These are phyloP conservation scores for Callyntrura sp. DNA, from an alignment of 2,888 invertebrate genomes.

Conservation along the genomic window DNA sequence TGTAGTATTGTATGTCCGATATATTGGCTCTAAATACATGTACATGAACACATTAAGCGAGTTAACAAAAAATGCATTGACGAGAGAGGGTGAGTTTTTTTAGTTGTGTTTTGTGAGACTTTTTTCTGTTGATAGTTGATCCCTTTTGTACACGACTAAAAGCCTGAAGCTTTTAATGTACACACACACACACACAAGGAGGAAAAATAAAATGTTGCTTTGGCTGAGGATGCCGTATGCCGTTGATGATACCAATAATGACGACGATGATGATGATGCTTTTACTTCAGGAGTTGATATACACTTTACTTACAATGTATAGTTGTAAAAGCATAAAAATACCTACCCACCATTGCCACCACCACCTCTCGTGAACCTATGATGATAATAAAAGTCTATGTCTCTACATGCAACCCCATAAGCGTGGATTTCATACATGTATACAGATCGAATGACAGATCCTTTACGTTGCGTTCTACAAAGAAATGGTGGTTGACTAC, in stretches of 20 bases:
- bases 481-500: conserved; percentile 55
- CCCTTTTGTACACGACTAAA: conserved; percentile 67
- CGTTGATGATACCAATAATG: conserved; percentile 76
- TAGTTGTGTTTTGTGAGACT: conserved; percentile 64
- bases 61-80: conserved; percentile 63
- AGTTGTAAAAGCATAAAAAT: conserved; percentile 23
- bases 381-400: neutral
- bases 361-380: conserved; percentile 22
- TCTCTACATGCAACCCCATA: neutral
- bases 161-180: conserved; percentile 70
- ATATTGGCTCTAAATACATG: conserved; percentile 7
- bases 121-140: conserved; percentile 75
- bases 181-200: neutral
- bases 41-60: conserved; percentile 3
- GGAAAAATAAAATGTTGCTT: conserved; percentile 48
- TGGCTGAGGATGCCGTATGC: conserved; percentile 68
- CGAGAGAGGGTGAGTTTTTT: conserved; percentile 76
- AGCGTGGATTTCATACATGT: conserved; percentile 21
- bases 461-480: conserved; percentile 28
- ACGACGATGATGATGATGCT: conserved; percentile 75
- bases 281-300: conserved; percentile 72
- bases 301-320: conserved; percentile 51
- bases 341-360: neutral
- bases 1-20: neutral
- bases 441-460: conserved; percentile 57